phyloP scores from a whole-genome alignment of 2,888 invertebrate genomes.

The Prosopocoilus inquinatus region DNA sequence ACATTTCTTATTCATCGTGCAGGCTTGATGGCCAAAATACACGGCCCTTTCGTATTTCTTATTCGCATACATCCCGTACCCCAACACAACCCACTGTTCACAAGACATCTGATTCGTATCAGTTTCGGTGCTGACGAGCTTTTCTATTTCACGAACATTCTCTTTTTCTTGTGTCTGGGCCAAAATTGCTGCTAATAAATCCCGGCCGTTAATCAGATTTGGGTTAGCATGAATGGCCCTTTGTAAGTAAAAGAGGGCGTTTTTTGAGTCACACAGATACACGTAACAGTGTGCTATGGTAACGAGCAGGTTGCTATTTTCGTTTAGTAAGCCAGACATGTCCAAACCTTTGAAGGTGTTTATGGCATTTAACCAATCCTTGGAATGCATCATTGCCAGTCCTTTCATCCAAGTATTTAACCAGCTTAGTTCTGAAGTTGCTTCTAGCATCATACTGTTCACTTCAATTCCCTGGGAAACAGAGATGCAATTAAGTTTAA shows the following conservation, averaged over 20 bases:
- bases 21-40: slow-evolving; percentile 73
- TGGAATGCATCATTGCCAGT: slow-evolving; percentile 62
- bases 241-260: slow-evolving; percentile 59
- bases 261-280: slow-evolving; percentile 67
- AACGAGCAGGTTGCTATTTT: slow-evolving; percentile 66
- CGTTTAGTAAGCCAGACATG: slow-evolving; percentile 61
- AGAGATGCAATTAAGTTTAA: background rate
- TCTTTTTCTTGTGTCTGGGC: slow-evolving; percentile 36
- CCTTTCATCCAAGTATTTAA: slow-evolving; percentile 63
- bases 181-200: slow-evolving; percentile 34
- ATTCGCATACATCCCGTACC: slow-evolving; percentile 64
- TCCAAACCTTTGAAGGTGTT: slow-evolving; percentile 66
- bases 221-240: slow-evolving; percentile 45
- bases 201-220: slow-evolving; percentile 37
- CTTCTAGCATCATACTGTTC: slow-evolving; percentile 66
- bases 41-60: slow-evolving; percentile 67
- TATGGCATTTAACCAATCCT: slow-evolving; percentile 68
- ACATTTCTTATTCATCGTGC: slow-evolving; percentile 62
- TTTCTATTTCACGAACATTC: slow-evolving; percentile 40
- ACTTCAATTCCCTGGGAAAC: slow-evolving; percentile 68
- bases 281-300: slow-evolving; percentile 72
- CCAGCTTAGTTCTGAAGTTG: slow-evolving; percentile 53
- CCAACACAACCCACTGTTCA: slow-evolving; percentile 76
- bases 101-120: slow-evolving; percentile 45
- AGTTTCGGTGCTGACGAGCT: slow-evolving; percentile 38